Evolutionary conservation across 2,113 vertebrate species (phyloP), one percentile per base, ranked within the genome.

Genomic region (Potamarius usumacintae): DNA sequence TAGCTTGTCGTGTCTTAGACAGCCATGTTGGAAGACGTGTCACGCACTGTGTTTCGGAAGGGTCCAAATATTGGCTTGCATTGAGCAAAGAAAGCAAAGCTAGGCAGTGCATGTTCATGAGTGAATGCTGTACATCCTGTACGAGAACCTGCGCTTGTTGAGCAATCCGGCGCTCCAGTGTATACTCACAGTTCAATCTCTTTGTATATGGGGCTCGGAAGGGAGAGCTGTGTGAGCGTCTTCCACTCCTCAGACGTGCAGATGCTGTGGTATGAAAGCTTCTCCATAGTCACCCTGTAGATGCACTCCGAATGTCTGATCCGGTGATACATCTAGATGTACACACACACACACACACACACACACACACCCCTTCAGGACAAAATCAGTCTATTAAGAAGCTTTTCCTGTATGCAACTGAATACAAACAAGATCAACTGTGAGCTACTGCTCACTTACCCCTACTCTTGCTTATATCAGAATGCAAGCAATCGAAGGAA

Each of bases 221-320:
- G 96, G 83, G 91, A 96, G 92, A 97, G 97, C 82, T 92, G 95
- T 92, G 97, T 96, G 76, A 99, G 97, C 89, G 96, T 97, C 92
- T 98, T 97, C 97, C 97, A 99, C 92, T 99, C 98, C 90, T 99
- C 98, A 0, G 96, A 96, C 2, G 98, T 98, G 91, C 98, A 99
- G 90, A 99, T 96, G 94, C 97, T 99, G 90, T 99, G 98, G 91
- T 99, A 99, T 11, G 98, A 98, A 65, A 99, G 95, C 88, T 99
- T 99, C 92, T 99, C 98, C 97, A 99, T 97, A 0, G 98, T 99
- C 80, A 99, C 98, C 89, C 98, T 96, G 93, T 99, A 99, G 93
- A 99, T 99, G 94, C 98, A 99, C 94, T 99, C 98, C 12, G 98
- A 99, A 93, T 99, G 98, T 83, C 97, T 97, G 90, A 99, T 99